Evolutionary conservation across 2,888 invertebrate genomes (phyloP).

Genomic region (Luffia ferchaultella): DNA sequence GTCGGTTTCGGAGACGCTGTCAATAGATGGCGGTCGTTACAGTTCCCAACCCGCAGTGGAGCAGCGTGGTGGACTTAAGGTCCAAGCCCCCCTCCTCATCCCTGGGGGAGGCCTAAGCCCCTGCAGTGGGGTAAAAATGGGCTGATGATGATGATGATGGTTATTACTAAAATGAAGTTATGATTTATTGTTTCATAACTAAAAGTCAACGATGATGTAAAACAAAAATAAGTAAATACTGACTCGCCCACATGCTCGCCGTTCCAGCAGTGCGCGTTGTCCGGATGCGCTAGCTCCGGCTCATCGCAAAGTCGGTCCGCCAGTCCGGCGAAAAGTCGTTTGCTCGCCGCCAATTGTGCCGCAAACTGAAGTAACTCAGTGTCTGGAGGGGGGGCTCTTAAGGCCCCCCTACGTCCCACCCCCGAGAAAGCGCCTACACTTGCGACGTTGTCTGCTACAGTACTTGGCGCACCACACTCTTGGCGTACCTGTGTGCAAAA

Average conservation of each 20-base stretch:
- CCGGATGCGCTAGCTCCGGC: conserved; percentile 70
- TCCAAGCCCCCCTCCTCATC: too few relatives aligned
- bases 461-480: conserved; percentile 48
- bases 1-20: too few relatives aligned
- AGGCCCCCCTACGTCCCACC: conserved; percentile 36
- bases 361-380: conserved; percentile 71
- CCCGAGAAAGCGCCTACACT: conserved; percentile 19
- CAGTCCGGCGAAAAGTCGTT: conserved; percentile 84
- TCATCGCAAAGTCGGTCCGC: conserved; percentile 84
- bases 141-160: too few relatives aligned
- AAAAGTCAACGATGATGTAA: too few relatives aligned
- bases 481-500: conserved; percentile 35
- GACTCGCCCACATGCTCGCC: conserved; percentile 79
- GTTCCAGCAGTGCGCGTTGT: conserved; percentile 82
- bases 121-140: too few relatives aligned
- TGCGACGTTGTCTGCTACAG: conserved; percentile 22
- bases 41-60: too few relatives aligned
- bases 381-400: conserved; percentile 70
- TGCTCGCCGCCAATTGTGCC: conserved; percentile 72
- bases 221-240: too few relatives aligned
- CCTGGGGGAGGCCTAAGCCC: too few relatives aligned
- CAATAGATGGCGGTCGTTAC: too few relatives aligned
- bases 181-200: too few relatives aligned
- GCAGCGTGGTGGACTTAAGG: too few relatives aligned
- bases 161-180: too few relatives aligned